Conservation (phyloP, 2,888 invertebrate species). For the Agrochola lota region DNA sequence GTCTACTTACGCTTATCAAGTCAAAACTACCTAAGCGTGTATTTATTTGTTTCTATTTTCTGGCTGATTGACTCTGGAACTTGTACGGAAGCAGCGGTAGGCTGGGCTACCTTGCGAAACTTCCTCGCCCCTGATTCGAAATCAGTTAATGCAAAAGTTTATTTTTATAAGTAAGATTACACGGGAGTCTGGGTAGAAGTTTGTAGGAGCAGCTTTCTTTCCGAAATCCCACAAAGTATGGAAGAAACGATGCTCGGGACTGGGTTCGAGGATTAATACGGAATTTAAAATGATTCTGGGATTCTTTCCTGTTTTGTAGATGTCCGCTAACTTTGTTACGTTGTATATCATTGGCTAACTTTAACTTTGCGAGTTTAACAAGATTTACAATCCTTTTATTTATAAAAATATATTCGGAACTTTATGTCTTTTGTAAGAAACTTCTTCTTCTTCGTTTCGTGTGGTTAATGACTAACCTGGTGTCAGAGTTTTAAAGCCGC, state of each 20-base stretch:
- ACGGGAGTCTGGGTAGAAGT: constrained; percentile 87
- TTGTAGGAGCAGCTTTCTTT: constrained; percentile 87
- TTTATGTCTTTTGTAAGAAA: constrained; percentile 49
- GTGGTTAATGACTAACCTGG: too few relatives aligned
- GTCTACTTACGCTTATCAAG: constrained; percentile 87
- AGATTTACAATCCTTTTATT: constrained; percentile 72
- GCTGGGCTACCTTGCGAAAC: constrained; percentile 84
- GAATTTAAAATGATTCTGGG: constrained; percentile 87
- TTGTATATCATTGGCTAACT: constrained; percentile 79
- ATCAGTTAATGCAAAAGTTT: constrained; percentile 91
- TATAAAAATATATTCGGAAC: constrained; percentile 55
- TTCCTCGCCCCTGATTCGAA: constrained; percentile 87
- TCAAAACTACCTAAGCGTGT: constrained; percentile 88
- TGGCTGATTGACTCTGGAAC: constrained; percentile 86
- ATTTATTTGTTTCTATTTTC: constrained; percentile 90
- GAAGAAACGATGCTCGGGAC: constrained; percentile 83
- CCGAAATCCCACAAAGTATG: constrained; percentile 88
- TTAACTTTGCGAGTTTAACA: constrained; percentile 72
- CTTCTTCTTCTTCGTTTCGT: background rate
- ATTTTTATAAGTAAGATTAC: constrained; percentile 91
- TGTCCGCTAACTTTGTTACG: constrained; percentile 79
- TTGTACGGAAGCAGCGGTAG: constrained; percentile 78
- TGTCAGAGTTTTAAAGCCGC: too few relatives aligned
- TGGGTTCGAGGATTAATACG: constrained; percentile 87
- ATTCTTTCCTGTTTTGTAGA: constrained; percentile 80